phyloP scores from a whole-genome alignment of 1,140 invertebrate species.

The Physella acuta region DNA sequence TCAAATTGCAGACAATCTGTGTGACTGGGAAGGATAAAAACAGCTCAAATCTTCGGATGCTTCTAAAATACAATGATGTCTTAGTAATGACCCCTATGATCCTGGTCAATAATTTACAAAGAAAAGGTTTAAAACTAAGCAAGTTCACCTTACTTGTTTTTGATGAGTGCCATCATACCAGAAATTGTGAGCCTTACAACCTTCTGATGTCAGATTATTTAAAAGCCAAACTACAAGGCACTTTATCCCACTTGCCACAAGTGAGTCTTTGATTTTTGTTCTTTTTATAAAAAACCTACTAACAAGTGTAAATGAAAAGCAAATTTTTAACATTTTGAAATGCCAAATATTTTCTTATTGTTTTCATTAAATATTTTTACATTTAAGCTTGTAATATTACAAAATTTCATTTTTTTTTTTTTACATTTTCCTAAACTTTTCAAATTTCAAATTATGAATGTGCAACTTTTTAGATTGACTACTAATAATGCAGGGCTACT shows the following conservation, averaged over 20 bases:
- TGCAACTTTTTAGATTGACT: not conserved
- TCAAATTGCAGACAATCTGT: constrained; percentile 18
- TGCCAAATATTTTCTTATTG: too few species aligned
- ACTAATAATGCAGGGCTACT: not conserved
- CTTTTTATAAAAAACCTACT: not conserved
- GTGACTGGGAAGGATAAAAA: constrained; percentile 34
- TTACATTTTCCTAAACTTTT: not conserved
- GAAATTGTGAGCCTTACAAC: constrained; percentile 53
- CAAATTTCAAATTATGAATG: not conserved
- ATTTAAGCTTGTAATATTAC: not conserved
- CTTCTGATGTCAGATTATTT: constrained; percentile 39
- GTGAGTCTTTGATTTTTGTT: not conserved
- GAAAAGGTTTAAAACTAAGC: constrained; percentile 28
- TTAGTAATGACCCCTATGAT: constrained; percentile 50
- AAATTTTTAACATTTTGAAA: too few species aligned
- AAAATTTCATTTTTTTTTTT: not conserved
- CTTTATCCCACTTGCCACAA: not conserved
- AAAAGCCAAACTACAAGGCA: not conserved
- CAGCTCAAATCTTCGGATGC: constrained; percentile 39
- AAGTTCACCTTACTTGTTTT: constrained; percentile 47
- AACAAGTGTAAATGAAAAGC: not conserved
- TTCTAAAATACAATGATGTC: constrained; percentile 37
- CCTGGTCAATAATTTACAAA: constrained; percentile 41
- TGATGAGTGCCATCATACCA: constrained; percentile 59
- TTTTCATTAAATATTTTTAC: not conserved